phyloP scores from a whole-genome alignment of 1,140 invertebrate genomes.

The Caenorhabditis tropicalis region DNA sequence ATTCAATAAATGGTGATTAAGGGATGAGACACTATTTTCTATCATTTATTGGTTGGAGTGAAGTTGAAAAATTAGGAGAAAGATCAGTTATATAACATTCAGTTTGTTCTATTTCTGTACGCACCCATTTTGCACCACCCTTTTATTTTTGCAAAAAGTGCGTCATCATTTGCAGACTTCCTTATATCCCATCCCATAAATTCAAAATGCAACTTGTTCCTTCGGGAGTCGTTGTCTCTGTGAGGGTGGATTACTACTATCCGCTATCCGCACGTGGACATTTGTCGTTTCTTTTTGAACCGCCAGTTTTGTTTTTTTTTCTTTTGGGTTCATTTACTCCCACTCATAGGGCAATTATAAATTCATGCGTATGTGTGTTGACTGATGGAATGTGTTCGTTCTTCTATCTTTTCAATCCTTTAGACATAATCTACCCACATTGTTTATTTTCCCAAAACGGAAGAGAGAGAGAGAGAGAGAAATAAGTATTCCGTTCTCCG shows the following conservation, averaged over 20 bases:
- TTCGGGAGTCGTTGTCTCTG: constrained; percentile 42
- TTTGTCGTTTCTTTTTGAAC: constrained; percentile 9
- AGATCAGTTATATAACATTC: too few species aligned
- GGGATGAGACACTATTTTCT: not conserved
- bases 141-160: not conserved
- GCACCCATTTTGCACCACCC: not conserved
- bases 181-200: constrained; percentile 31
- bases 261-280: not conserved
- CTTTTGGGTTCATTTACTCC: not conserved
- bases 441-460: constrained; percentile 14
- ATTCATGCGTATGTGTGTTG: constrained; percentile 2
- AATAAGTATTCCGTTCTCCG: constrained; percentile 36
- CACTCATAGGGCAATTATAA: not conserved
- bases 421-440: not conserved
- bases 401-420: not conserved
- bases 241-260: constrained; percentile 7
- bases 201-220: constrained; percentile 35
- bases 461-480: not conserved
- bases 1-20: not conserved
- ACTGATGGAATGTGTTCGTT: constrained; percentile 16
- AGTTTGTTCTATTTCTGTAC: not conserved
- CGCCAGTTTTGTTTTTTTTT: not conserved
- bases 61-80: too few species aligned
- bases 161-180: constrained; percentile 40
- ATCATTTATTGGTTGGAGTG: too few species aligned